Percentiles rank a stretch among this genome's conserved stretches.
These are phyloP conservation scores for Hermetia illucens DNA, from an alignment of 1,140 invertebrate species.

Conservation along the genomic window DNA sequence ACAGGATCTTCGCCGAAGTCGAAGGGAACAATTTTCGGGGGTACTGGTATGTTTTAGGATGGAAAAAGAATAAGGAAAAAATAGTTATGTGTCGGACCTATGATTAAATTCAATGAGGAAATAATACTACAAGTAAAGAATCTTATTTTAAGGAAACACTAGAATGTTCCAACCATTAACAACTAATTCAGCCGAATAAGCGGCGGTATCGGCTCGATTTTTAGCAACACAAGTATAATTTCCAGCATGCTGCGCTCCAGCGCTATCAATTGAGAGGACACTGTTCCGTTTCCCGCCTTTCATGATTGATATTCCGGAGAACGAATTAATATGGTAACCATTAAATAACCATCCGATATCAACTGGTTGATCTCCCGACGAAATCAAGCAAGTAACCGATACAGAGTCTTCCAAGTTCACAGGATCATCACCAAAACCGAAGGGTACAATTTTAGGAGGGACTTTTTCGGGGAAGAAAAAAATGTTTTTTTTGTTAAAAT, in stretches of 20 bases:
- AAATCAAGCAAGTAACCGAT: slow-evolving; percentile 54
- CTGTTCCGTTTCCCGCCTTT: slow-evolving; percentile 37
- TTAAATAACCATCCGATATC: slow-evolving; percentile 55
- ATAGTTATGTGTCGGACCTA: no score
- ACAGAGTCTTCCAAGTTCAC: slow-evolving; percentile 45
- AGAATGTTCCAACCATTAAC: slow-evolving; percentile 36
- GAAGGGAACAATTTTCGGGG: slow-evolving; percentile 47
- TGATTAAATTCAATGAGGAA: no score
- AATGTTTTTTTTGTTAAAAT: slow-evolving; percentile 2
- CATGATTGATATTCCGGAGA: slow-evolving; percentile 27
- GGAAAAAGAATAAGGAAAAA: slow-evolving; percentile 19
- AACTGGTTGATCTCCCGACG: slow-evolving; percentile 52
- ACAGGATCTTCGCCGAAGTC: slow-evolving; percentile 43
- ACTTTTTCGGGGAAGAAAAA: no score
- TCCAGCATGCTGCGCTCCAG: slow-evolving; percentile 45
- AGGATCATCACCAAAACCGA: slow-evolving; percentile 39
- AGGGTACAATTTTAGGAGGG: slow-evolving; percentile 42
- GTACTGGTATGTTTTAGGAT: slow-evolving; percentile 32
- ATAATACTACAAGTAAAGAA: no score
- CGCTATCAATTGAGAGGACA: slow-evolving; percentile 51
- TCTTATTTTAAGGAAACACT: slow-evolving; percentile 1
- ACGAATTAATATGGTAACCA: slow-evolving; percentile 23
- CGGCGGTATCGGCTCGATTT: slow-evolving; percentile 51
- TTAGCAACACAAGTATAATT: slow-evolving; percentile 40
- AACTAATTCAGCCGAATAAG: slow-evolving; percentile 43